Evolutionary conservation across 2,113 vertebrate genomes (phyloP), one percentile per base, ranked within the genome.

Genomic region (Albula glossodonta): DNA sequence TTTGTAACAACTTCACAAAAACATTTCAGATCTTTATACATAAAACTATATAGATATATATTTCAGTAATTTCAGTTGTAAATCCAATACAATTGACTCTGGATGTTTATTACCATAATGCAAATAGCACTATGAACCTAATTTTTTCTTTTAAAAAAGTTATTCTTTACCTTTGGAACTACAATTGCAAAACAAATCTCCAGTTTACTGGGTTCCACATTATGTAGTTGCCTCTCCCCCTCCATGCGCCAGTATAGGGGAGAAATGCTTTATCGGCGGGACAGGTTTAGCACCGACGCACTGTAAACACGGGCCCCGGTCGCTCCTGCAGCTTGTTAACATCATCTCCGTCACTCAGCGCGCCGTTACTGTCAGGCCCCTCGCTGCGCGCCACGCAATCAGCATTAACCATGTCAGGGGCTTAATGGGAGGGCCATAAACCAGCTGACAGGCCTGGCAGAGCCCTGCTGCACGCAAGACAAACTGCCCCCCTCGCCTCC

Each of bases 281-380:
- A 94, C 94, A 94, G 95, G 91, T 95, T 95, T 94, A 94, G 95
- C 93, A 93, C 94, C 93, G 90, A 93, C 93, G 93, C 92, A 95
- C 95, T 94, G 95, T 95, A 95, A 96, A 95, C 95, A 95, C 91
- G 90, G 93, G 93, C 93, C 92, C 93, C 91, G 91, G 92, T 92
- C 92, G 91, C 93, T 95, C 93, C 93, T 90, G 88, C 89, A 89
- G 95, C 95, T 96, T 94, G 94, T 96, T 95, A 96, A 95, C 94
- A 96, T 95, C 94, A 93, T 95, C 95, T 95, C 93, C 93, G 94
- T 95, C 95, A 95, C 94, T 94, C 95, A 95, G 93, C 91, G 89
- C 90, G 89, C 88, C 88, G 88, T 91, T 93, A 93, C 94, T 95
- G 95, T 95, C 95, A 95, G 94, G 91, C 80, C 86, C 92, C 95